Conservation (phyloP, 2,888 invertebrate genomes). For the Augochlorella aurata region DNA sequence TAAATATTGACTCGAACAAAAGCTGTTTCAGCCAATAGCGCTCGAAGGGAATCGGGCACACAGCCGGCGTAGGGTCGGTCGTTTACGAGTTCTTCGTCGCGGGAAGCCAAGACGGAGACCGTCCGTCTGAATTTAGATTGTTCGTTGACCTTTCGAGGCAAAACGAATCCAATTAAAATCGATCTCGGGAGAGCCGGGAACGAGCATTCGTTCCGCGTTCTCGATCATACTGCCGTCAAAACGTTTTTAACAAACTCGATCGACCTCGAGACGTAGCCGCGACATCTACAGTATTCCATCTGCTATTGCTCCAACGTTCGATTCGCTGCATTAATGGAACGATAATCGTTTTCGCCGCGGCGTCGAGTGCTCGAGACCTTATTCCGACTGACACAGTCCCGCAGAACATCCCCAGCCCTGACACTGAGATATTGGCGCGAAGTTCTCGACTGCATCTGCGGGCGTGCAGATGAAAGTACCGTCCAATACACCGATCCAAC, state of each 20-base stretch:
- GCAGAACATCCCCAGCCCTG: slow-evolving; percentile 14
- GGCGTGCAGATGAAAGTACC: slow-evolving; percentile 58
- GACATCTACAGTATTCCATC: neutral
- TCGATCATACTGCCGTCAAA: neutral
- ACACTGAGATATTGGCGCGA: slow-evolving; percentile 39
- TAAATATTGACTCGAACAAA: slow-evolving; percentile 23
- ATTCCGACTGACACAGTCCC: slow-evolving; percentile 7
- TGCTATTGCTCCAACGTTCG: neutral
- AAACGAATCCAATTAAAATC: neutral
- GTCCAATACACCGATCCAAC: slow-evolving; percentile 63
- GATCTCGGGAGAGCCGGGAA: neutral
- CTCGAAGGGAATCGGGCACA: neutral
- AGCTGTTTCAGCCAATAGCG: neutral
- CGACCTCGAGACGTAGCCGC: neutral
- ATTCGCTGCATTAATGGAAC: neutral
- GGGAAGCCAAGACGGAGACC: neutral
- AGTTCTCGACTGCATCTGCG: slow-evolving; percentile 37
- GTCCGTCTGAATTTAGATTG: neutral
- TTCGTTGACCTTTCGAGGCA: neutral
- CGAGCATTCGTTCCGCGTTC: neutral
- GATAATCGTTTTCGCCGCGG: neutral
- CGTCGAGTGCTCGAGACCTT: neutral
- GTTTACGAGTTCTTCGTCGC: neutral
- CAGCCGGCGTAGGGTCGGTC: neutral
- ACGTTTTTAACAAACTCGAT: neutral